Conservation (phyloP, 37 sponge, comb jelly and placozoan genomes). For the Axinella damicornis region DNA sequence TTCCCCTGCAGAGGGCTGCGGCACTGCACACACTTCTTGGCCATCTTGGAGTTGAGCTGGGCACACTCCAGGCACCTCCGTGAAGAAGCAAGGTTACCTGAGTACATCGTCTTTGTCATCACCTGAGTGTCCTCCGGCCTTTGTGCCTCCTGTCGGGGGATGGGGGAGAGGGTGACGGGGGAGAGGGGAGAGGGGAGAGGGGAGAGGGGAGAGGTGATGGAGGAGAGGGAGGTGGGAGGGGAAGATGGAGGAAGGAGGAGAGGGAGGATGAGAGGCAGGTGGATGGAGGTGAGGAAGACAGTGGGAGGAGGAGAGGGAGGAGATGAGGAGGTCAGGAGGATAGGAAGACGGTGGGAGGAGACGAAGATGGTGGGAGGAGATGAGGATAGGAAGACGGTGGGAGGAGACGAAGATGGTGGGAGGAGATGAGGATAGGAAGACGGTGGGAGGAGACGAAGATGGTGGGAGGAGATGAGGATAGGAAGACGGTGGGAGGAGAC, state of each 20-base stretch:
- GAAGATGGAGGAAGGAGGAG: background rate
- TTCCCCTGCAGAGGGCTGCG: conserved; percentile 32
- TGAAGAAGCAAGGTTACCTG: conserved; percentile 31
- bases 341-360: no score
- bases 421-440: no score
- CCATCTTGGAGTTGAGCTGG: conserved; percentile 65
- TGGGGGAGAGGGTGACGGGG: background rate
- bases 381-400: no score
- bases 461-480: no score
- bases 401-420: no score
- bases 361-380: no score
- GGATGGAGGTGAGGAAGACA: no score
- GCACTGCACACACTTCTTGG: conserved; percentile 81
- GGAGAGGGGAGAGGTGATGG: background rate
- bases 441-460: no score
- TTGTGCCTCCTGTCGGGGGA: background rate
- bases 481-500: no score
- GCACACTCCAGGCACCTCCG: conserved; percentile 67
- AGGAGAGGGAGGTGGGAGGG: background rate
- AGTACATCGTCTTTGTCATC: conserved; percentile 40
- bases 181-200: background rate
- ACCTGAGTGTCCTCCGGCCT: background rate
- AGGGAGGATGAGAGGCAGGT: no score
- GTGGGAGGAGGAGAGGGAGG: no score
- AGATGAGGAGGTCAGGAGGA: no score